Evolutionary conservation across 2,113 vertebrate species (phyloP), one percentile per base, ranked within the genome.

Genomic region (Nicator chloris): DNA sequence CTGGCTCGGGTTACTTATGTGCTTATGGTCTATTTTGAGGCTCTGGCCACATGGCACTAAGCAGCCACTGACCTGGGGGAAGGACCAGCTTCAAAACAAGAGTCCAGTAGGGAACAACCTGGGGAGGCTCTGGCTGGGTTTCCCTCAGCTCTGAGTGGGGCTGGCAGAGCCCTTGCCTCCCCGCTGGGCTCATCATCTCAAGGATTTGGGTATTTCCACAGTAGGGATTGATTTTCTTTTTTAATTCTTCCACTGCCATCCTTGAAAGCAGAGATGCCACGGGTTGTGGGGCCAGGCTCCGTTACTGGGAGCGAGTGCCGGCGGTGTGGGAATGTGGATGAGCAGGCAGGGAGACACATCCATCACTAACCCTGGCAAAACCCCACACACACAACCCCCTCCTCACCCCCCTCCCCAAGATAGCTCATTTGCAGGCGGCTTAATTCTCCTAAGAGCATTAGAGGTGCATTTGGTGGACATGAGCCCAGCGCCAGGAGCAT

Each of bases 21-120:
- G 86, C 97, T 97, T 97, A 97, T 90, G 90, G 90, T 91, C 97
- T 97, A 97, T 97, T 97, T 97, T 97, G 95, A 96, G 96, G 82
- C 81, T 88, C 61, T 8, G 39, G 68, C 93, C 87, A 88, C 47
- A 4, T 3, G 3, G 61, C 49, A 3, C 57, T 97, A 97, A 97
- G 97, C 96, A 93, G 95, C 76, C 3, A 9, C 73, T 97, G 96
- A 97, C 94, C 95, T 59, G 2, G 75, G 60, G 71, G 73, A 92
- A 83, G 86, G 65, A 94, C 64, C 40, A 51, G 70, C 85, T 97
- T 96, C 96, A 96, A 95, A 97, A 96, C 95, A 88, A 96, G 94
- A 95, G 96, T 96, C 81, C 8, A 15, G 60, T 6, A 12, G 28
- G 57, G 84, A 45, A 22, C 2, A 2, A 50, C 31, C 7, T 13